Percentiles rank a stretch among this genome's conserved stretches.
phyloP scores from a whole-genome alignment of 2,888 invertebrate species.

The Muscina levida region DNA sequence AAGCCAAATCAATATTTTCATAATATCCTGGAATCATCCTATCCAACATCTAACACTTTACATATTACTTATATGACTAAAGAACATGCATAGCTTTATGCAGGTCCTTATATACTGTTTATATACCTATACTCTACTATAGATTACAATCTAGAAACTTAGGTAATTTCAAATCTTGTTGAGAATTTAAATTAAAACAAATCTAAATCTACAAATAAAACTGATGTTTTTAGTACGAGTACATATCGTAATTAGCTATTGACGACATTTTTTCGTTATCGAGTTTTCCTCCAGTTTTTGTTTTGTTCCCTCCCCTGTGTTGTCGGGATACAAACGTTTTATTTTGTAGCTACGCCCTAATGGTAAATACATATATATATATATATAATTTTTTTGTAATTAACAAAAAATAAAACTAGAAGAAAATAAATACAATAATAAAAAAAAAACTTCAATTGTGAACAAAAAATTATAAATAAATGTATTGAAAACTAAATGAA shows the following conservation, averaged over 20 bases:
- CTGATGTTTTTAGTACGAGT: conserved; percentile 36
- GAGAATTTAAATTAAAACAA: conserved; percentile 29
- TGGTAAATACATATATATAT: too few species aligned
- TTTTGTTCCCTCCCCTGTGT: conserved; percentile 1
- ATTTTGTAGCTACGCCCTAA: conserved; percentile 13
- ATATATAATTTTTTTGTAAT: conserved; percentile 46
- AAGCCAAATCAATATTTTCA: too few species aligned
- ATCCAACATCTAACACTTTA: conserved; percentile 31
- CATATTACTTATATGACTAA: not conserved
- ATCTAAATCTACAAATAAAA: not conserved
- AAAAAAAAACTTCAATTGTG: conserved; percentile 38
- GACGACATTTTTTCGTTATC: conserved; percentile 9
- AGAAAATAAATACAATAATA: conserved; percentile 34
- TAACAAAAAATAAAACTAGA: conserved; percentile 28
- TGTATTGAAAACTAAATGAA: conserved; percentile 52
- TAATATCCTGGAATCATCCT: conserved; percentile 14
- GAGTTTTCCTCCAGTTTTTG: not conserved
- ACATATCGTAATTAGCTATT: conserved; percentile 61
- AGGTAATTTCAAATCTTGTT: conserved; percentile 8
- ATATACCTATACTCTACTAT: conserved; percentile 12
- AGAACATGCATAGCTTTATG: not conserved
- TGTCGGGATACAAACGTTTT: conserved; percentile 14
- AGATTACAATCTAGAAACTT: conserved; percentile 27
- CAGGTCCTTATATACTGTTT: conserved; percentile 18
- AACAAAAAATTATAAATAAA: conserved; percentile 28